Conservation (phyloP, 1,140 invertebrate genomes). For the Notospermus geniculatus region DNA sequence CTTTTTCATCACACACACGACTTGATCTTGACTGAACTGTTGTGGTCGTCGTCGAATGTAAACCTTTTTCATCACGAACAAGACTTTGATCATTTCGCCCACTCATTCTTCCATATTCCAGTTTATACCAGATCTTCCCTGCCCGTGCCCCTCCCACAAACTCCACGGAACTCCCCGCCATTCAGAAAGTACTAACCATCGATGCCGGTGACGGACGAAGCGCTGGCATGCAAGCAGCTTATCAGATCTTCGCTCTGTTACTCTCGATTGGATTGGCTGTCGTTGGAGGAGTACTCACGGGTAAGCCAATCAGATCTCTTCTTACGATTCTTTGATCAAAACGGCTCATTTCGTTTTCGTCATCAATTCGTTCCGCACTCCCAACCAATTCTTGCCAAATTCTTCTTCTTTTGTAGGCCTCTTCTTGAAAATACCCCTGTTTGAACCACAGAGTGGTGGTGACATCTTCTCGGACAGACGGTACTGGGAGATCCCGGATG, state of each 20-base stretch:
- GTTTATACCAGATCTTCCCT: slow-evolving; percentile 60
- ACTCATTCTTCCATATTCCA: too few relatives aligned
- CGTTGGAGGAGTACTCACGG: slow-evolving; percentile 75
- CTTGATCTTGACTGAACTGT: too few relatives aligned
- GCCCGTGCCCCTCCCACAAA: slow-evolving; percentile 33
- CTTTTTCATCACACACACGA: too few relatives aligned
- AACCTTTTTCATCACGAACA: too few relatives aligned
- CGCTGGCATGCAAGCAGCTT: slow-evolving; percentile 70
- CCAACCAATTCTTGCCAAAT: too few relatives aligned
- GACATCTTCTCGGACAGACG: slow-evolving; percentile 32
- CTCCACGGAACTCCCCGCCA: slow-evolving; percentile 25
- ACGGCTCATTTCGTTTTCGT: too few relatives aligned
- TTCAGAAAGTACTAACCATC: slow-evolving; percentile 41
- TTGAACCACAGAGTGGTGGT: slow-evolving; percentile 23
- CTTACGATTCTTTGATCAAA: too few relatives aligned
- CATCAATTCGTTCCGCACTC: too few relatives aligned
- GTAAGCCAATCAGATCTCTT: slow-evolving; percentile 57
- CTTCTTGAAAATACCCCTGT: slow-evolving; percentile 33
- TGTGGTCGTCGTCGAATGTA: slow-evolving; percentile 61
- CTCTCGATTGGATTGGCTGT: slow-evolving; percentile 71
- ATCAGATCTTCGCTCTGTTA: slow-evolving; percentile 72
- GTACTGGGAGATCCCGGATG: slow-evolving; percentile 32
- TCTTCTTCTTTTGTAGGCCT: slow-evolving; percentile 28
- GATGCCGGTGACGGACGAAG: slow-evolving; percentile 63
- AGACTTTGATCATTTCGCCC: too few relatives aligned